Conservation (phyloP, 2,113 vertebrate species). For the Aviceda subcristata region DNA sequence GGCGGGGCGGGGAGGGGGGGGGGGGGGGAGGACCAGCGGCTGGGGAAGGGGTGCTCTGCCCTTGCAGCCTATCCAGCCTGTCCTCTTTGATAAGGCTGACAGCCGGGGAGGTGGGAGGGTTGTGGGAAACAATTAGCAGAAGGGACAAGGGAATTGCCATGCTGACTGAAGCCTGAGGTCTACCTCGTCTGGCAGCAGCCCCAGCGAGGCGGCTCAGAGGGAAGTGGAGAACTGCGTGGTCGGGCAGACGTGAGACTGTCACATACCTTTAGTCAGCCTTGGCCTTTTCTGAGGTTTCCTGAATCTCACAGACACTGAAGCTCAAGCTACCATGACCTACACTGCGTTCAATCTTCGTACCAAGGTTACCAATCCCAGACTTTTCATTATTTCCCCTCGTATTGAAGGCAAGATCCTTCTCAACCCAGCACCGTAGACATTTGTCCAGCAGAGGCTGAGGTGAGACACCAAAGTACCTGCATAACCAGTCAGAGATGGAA, state of each 20-base stretch:
- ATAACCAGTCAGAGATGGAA: background rate
- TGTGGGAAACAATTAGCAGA: background rate
- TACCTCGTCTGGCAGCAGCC: background rate
- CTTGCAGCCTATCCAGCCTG: background rate
- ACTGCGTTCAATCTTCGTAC: background rate
- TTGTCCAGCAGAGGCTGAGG: background rate
- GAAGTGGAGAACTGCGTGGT: rapidly evolving
- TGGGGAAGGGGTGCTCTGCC: background rate
- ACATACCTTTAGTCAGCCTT: background rate
- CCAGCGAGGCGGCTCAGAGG: background rate
- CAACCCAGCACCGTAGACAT: background rate
- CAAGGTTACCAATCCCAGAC: background rate
- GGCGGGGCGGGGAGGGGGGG: too few relatives aligned
- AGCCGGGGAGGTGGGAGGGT: background rate
- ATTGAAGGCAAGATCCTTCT: background rate
- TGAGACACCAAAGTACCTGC: background rate
- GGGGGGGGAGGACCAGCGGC: background rate
- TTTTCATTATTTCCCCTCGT: background rate
- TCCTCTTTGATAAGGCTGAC: background rate
- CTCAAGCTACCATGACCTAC: background rate
- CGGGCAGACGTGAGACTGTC: background rate
- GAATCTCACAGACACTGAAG: background rate
- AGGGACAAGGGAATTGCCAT: background rate
- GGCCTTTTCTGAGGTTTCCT: background rate
- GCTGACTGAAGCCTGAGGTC: background rate